Evolutionary conservation across 2,113 vertebrate genomes (phyloP).

Genomic region (Dasyprocta punctata): DNA sequence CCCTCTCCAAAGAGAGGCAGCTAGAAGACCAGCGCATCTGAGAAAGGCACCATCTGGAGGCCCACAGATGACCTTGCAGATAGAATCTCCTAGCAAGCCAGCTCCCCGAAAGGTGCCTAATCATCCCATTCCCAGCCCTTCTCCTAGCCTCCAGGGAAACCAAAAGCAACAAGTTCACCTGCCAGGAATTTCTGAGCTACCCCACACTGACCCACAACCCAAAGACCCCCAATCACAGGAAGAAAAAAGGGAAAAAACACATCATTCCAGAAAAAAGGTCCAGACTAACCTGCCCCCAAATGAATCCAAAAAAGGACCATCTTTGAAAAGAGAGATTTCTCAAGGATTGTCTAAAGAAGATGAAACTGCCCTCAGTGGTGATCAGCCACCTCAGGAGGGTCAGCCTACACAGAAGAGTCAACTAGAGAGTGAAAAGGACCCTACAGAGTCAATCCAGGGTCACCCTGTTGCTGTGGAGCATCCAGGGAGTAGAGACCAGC

Average conservation of each 20-base stretch:
- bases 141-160: neutral
- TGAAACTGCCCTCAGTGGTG: neutral
- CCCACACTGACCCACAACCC: neutral
- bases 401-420: rapidly evolving
- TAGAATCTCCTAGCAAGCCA: neutral
- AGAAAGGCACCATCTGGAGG: neutral
- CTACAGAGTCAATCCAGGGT: rapidly evolving
- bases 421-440: neutral
- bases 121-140: neutral
- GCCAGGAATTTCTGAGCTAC: neutral
- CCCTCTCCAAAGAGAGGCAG: neutral
- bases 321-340: neutral
- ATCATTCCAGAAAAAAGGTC: neutral
- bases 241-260: neutral
- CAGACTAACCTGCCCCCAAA: neutral
- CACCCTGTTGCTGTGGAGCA: neutral
- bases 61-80: neutral
- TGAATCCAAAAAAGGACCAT: neutral
- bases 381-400: neutral
- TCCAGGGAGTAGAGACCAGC: neutral
- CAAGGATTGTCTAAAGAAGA: neutral
- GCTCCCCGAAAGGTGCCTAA: rapidly evolving
- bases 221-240: neutral
- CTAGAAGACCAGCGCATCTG: neutral
- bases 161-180: neutral